These are phyloP conservation scores for Hirudo medicinalis DNA, from an alignment of 1,140 invertebrate genomes.

Conservation along the genomic window DNA sequence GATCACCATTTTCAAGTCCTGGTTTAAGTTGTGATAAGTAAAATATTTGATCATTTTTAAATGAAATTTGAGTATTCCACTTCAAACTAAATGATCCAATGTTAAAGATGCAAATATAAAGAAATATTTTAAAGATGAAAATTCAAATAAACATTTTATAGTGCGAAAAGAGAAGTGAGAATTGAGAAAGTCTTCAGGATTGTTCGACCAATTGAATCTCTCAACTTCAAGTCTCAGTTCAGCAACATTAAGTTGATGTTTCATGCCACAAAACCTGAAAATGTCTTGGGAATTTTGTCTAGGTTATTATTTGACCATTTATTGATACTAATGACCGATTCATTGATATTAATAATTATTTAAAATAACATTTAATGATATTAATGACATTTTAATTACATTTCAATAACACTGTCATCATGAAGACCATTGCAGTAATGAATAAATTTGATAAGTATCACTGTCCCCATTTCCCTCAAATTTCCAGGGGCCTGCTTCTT, in stretches of 20 bases:
- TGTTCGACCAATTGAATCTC: constrained; percentile 29
- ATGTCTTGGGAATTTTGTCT: constrained; percentile 39
- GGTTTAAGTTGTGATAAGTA: too few species aligned
- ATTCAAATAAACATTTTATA: too few species aligned
- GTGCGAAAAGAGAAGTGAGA: constrained; percentile 18
- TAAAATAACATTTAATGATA: neutral
- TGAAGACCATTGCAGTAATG: too few species aligned
- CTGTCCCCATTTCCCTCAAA: neutral
- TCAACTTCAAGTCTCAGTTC: constrained; percentile 27
- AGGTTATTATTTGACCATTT: constrained; percentile 26
- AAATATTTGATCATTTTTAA: too few species aligned
- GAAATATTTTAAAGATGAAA: too few species aligned
- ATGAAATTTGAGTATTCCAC: too few species aligned
- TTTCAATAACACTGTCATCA: neutral
- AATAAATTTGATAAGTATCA: too few species aligned
- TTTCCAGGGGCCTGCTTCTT: constrained; percentile 35
- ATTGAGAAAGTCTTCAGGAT: constrained; percentile 31
- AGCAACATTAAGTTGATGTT: constrained; percentile 29
- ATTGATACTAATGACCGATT: neutral
- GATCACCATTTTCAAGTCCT: too few species aligned
- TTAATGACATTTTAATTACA: neutral
- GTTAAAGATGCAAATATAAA: too few species aligned
- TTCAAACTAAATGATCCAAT: too few species aligned
- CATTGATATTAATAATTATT: neutral
- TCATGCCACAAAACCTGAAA: constrained; percentile 33